Evolutionary conservation across 2,888 invertebrate species (phyloP).

Genomic region (Drosophila stalkeri): DNA sequence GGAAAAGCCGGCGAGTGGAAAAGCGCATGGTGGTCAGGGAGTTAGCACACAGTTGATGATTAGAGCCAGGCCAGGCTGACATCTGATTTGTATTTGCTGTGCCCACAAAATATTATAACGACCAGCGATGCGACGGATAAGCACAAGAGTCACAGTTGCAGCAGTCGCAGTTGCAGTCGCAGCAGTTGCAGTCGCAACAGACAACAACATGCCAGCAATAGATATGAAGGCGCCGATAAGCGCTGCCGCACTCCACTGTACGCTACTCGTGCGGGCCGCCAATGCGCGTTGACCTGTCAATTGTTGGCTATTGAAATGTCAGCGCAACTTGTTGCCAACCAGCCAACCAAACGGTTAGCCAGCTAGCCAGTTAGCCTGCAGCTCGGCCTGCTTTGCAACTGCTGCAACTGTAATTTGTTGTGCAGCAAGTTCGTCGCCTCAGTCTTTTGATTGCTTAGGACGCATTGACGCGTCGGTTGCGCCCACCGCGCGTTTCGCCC

Average conservation of each 20-base stretch:
- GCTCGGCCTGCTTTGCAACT: slow-evolving; percentile 1
- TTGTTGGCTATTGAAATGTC: slow-evolving; percentile 85
- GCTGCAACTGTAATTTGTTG: slow-evolving; percentile 41
- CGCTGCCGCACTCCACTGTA: slow-evolving; percentile 7
- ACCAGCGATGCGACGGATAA: slow-evolving; percentile 77
- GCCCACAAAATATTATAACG: slow-evolving; percentile 84
- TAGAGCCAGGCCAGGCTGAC: slow-evolving; percentile 81
- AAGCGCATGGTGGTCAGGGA: slow-evolving; percentile 58
- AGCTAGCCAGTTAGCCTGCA: neutral
- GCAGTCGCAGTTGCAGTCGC: slow-evolving; percentile 3
- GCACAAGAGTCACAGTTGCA: slow-evolving; percentile 11
- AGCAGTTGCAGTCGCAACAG: neutral
- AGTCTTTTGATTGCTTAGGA: slow-evolving; percentile 74
- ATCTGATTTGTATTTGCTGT: slow-evolving; percentile 83
- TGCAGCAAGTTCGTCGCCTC: slow-evolving; percentile 73
- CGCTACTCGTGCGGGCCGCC: slow-evolving; percentile 52
- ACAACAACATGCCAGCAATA: slow-evolving; percentile 33
- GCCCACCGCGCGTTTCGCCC: slow-evolving; percentile 60
- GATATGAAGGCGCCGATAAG: slow-evolving; percentile 65
- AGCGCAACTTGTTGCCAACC: slow-evolving; percentile 62
- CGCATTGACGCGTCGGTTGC: slow-evolving; percentile 28
- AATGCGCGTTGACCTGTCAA: slow-evolving; percentile 85
- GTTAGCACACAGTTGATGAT: slow-evolving; percentile 73
- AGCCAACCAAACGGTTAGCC: neutral
- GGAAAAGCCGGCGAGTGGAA: slow-evolving; percentile 62